These are phyloP conservation scores for Sebastes cheni DNA, from an alignment of 2,797 vertebrate genomes.

Conservation along the genomic window DNA sequence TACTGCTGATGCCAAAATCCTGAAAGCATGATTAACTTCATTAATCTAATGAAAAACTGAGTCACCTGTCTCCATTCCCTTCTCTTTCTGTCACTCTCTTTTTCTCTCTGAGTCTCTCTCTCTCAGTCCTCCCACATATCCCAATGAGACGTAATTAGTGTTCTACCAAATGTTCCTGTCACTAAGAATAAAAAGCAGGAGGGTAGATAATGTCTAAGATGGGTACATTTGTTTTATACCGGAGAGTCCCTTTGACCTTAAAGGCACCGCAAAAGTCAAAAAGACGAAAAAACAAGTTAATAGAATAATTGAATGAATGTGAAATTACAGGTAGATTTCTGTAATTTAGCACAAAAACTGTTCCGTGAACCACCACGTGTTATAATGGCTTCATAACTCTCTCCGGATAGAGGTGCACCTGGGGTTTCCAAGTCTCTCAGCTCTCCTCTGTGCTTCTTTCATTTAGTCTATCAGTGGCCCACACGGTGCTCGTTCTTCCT, in stretches of 20 bases:
- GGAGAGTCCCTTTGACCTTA: background rate
- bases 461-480: slow-evolving; percentile 42
- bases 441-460: slow-evolving; percentile 27
- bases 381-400: slow-evolving; percentile 14
- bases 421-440: slow-evolving; percentile 32
- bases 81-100: background rate
- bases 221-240: background rate
- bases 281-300: background rate
- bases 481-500: slow-evolving; percentile 34
- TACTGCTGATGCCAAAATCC: background rate
- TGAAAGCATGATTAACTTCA: slow-evolving; percentile 13
- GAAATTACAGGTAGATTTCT: background rate
- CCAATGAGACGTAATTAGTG: slow-evolving; percentile 65
- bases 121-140: slow-evolving; percentile 52
- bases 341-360: background rate
- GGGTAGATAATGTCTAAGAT: slow-evolving; percentile 8
- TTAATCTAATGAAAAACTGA: background rate
- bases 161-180: slow-evolving; percentile 40
- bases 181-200: slow-evolving; percentile 20
- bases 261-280: background rate
- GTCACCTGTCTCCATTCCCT: slow-evolving; percentile 12
- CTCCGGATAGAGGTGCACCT: slow-evolving; percentile 9
- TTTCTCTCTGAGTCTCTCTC: background rate
- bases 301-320: background rate
- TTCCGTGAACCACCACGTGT: background rate